Evolutionary conservation across 2,888 invertebrate species (phyloP).

Genomic region (Hylaea fasciaria): DNA sequence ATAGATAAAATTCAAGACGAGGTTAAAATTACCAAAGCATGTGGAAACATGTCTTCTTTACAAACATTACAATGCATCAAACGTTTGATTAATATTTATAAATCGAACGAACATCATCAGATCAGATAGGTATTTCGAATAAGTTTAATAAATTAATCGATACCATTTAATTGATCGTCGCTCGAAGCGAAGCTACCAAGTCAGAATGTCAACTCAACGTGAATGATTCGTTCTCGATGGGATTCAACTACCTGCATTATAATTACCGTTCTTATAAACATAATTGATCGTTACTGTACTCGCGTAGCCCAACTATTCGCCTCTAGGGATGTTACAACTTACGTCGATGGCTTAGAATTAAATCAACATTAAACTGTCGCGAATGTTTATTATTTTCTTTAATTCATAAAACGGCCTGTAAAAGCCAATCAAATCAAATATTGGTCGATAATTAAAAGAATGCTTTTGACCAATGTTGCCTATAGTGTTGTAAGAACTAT

Average conservation of each 20-base stretch:
- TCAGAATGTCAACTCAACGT: conserved; percentile 35
- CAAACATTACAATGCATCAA: too few species aligned
- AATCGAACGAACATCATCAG: background rate
- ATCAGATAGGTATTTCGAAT: conserved; percentile 3
- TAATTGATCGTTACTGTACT: conserved; percentile 57
- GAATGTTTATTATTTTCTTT: background rate
- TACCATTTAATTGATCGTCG: conserved; percentile 29
- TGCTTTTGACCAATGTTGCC: too few species aligned
- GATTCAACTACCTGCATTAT: conserved; percentile 52
- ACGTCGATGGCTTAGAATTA: conserved; percentile 2
- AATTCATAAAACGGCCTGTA: too few species aligned
- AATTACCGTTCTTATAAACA: conserved; percentile 57
- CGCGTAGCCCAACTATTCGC: conserved; percentile 55
- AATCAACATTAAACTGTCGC: background rate
- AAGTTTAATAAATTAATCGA: conserved; percentile 17
- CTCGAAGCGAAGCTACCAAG: conserved; percentile 31
- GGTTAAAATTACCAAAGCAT: background rate
- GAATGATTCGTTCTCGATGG: conserved; percentile 35
- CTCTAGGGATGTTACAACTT: conserved; percentile 38
- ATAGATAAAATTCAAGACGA: background rate
- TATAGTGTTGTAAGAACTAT: background rate
- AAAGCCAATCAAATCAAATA: too few species aligned
- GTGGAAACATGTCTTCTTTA: too few species aligned
- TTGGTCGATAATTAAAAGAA: too few species aligned
- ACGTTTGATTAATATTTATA: too few species aligned